Percentiles rank a stretch among this genome's conserved stretches.
These are phyloP conservation scores for Neoaliturus tenellus DNA, from an alignment of 2,888 invertebrate species.

Conservation along the genomic window DNA sequence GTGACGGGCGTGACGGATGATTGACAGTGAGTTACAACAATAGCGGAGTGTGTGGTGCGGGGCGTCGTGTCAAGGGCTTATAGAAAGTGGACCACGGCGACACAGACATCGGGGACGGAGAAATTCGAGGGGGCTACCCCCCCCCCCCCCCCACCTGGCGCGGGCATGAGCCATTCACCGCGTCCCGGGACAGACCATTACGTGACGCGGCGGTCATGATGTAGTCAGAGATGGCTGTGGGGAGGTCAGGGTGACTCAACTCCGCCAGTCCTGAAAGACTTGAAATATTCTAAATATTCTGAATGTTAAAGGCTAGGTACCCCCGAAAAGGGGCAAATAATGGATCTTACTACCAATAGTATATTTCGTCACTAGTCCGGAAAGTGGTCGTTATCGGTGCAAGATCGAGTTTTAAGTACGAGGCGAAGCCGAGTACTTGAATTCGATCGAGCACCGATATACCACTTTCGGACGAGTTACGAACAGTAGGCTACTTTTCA, in stretches of 20 bases:
- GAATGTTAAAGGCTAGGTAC: no score
- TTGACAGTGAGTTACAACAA: neutral
- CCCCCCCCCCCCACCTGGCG: neutral
- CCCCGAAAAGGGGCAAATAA: no score
- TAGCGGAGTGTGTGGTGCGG: neutral
- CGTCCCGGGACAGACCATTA: neutral
- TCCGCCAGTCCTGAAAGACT: no score
- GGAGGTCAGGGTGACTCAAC: neutral
- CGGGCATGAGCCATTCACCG: neutral
- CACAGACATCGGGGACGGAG: slow-evolving; percentile 5
- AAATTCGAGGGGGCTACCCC: neutral
- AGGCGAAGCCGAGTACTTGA: no score
- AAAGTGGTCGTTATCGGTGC: no score
- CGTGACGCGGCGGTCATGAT: neutral
- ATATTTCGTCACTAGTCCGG: no score
- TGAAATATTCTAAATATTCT: no score
- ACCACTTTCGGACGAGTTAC: no score
- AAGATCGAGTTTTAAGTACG: no score
- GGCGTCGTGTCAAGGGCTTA: neutral
- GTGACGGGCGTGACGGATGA: neutral
- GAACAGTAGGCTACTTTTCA: no score
- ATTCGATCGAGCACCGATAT: no score
- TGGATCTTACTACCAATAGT: no score
- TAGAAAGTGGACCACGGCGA: slow-evolving; percentile 19
- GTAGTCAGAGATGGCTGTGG: neutral